Base-by-base conservation (phyloP, 1,140 invertebrate species). In the Homalodisca vitripennis region DNA sequence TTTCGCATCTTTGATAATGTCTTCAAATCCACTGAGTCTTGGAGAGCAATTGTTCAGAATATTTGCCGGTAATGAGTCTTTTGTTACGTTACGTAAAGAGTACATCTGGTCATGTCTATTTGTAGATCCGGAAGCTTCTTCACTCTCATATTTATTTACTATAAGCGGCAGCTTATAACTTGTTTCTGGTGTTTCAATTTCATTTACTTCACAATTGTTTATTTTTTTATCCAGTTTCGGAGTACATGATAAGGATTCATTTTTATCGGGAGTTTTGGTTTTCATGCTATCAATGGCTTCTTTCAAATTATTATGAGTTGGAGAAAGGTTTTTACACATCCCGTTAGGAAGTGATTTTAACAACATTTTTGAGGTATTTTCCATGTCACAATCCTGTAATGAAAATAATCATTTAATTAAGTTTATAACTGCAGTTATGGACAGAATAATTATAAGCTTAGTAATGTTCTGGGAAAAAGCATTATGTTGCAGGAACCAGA, bases 1-100 rank as follows among this genome's bases (percentile, higher is more conserved):
- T 77, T 88, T 87, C 0, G 85, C 84, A 70, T 87, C 85, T 76
- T 89, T 88, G 17, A 85, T 78, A 71, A 87, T 85, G 69, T 88
- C 85, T 69, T 85, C 83, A 29, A 87, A 75, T 22, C 77, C 78
- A 22, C 63, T 70, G 30, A 70, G 29, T 53, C 68, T 41, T 31
- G 24, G 55, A 69, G 17, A 46, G 64, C 34, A 68, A 46, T 68
- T 68, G 41, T 68, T 68, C 31, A 68, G 41, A 34, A 53, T 30
- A 51, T 74, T 60, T 12, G 22, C 6, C 6, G 14, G 55, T 2
- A 30, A 24, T 14, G 24, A 60, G 27, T 73, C 47, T 74, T 70
- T 55, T 27, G 20, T 57, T n/a, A 3, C 22, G 48, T 51, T 51
- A 20, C 22, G 48, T 51, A 51, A 14, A 12, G 6, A 20, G 3